Evolutionary conservation across 2,797 vertebrate species (phyloP), one percentile per base, ranked within the genome.

Genomic region (Ctenochaetus hawaiiensis): DNA sequence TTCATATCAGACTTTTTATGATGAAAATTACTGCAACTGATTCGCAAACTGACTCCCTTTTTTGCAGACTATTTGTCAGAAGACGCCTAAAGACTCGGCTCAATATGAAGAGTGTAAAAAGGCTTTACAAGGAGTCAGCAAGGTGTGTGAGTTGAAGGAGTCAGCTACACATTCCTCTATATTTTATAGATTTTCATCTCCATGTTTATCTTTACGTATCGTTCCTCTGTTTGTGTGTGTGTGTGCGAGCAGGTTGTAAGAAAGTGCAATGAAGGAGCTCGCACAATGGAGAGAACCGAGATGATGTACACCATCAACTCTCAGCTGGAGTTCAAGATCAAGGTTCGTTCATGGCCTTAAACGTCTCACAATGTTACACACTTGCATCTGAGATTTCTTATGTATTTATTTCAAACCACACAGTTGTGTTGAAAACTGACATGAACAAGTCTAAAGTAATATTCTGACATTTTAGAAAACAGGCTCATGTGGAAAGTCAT

Each of bases 231-330:
- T 41, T 26, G 34, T 57, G 12, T 57, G 18, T 69, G 67, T 61
- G 43, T 67, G 39, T 58, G 47, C 81, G 45, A 18, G 20, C 83
- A 99, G 98, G 92, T 99, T 83, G 98, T 99, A 17, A 95, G 97
- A 11, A 95, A 97, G 43, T 99, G 98, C 78, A 99, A 99, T 1
- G 98, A 99, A 92, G 98, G 98, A 0, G 97, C 98, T 70, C 96
- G 97, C 52, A 98, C 93, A 12, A 99, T 99, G 98, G 98, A 99
- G 78, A 95, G 97, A 86, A 99, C 97, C 0, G 98, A 99, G 86
- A 98, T 99, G 98, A 98, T 99, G 97, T 99, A 98, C 82, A 99
- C 97, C 0, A 98, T 99, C 26, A 99, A 98, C 92, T 98, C 97
- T 54, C 98, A 99, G 83, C 93, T 99, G 94, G 97, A 98, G 69